Evolutionary conservation across 1,140 invertebrate genomes (phyloP), one percentile per base, ranked within the genome.

Genomic region (Triops cancriformis): DNA sequence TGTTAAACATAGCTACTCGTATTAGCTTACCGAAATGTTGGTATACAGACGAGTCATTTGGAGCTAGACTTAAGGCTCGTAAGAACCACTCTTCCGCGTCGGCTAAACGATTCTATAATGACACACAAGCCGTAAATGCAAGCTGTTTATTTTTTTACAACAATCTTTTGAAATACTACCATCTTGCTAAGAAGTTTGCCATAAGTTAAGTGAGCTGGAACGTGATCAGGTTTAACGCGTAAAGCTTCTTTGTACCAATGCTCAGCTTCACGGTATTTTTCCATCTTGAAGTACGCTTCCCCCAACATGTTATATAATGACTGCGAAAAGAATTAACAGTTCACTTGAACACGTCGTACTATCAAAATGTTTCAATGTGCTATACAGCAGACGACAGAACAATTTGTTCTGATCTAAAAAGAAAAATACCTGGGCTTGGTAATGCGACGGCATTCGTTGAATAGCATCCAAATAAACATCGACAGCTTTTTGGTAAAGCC

Each of bases 81-180:
- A 92, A 87, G 83, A 96, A 96, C 93, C 93, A 95, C 82, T 91
- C 88, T 84, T 97, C 95, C 3, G 95, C 95, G 85, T 96, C 94
- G 45, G 88, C 83, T 72, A 90, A 85, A 80, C 93, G 88, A 82
- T 92, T 89, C 91, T 94, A 64, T 5, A 74, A 37, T 9, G 28
- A 37, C 11, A 18, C 11, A 75, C 18, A 23, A 14, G 9, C 2
- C 9, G 27, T n/a, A 10, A 45, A 1, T 11, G n/a, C n/a, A 72
- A 41, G 26, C 18, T 75, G 18, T 51, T 27, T 10, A 27, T 26
- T 43, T 42, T 26, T 76, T 10, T n/a, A 5, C 26, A 5, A 42
- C 26, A 26, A 73, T 2, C 76, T 26, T 72, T 76, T 1, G 10
- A 31, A 72, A 23, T 72, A 72, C 90, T 88, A 96, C 95, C 89